Conservation (phyloP, 2,113 vertebrate species). For the Gracilinanus agilis region DNA sequence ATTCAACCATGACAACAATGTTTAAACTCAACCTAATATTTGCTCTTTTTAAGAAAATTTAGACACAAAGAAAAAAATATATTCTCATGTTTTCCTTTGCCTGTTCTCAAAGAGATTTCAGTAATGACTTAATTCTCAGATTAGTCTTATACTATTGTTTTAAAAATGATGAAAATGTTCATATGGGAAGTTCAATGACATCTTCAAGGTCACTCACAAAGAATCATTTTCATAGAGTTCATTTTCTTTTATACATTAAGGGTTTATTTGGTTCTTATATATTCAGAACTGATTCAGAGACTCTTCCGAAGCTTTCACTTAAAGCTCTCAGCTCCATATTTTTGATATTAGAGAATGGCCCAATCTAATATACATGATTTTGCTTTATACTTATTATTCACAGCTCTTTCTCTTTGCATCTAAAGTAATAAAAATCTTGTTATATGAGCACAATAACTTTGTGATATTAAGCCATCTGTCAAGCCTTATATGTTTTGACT, state of each 20-base stretch:
- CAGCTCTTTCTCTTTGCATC: slow-evolving; percentile 57
- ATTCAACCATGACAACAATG: neutral
- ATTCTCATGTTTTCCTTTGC: slow-evolving; percentile 10
- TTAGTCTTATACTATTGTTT: neutral
- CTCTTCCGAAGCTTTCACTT: slow-evolving; percentile 40
- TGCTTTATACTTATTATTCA: slow-evolving; percentile 72
- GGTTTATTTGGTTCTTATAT: slow-evolving; percentile 14
- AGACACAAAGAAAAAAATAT: neutral
- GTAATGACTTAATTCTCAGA: slow-evolving; percentile 10
- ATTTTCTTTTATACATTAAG: neutral
- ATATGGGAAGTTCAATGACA: neutral
- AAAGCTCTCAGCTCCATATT: slow-evolving; percentile 43
- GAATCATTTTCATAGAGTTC: neutral
- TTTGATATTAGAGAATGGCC: slow-evolving; percentile 58
- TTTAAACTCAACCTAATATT: neutral
- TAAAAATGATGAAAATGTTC: neutral
- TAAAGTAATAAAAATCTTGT: slow-evolving; percentile 66
- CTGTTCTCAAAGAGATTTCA: neutral
- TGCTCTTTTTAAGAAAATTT: neutral
- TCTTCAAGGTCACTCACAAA: neutral
- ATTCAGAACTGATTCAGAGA: slow-evolving; percentile 13
- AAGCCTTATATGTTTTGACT: slow-evolving; percentile 59
- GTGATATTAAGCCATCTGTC: slow-evolving; percentile 72
- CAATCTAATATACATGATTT: slow-evolving; percentile 60
- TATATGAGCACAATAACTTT: slow-evolving; percentile 59